phyloP scores from a whole-genome alignment of 2,113 vertebrate species.

The Meriones unguiculatus region DNA sequence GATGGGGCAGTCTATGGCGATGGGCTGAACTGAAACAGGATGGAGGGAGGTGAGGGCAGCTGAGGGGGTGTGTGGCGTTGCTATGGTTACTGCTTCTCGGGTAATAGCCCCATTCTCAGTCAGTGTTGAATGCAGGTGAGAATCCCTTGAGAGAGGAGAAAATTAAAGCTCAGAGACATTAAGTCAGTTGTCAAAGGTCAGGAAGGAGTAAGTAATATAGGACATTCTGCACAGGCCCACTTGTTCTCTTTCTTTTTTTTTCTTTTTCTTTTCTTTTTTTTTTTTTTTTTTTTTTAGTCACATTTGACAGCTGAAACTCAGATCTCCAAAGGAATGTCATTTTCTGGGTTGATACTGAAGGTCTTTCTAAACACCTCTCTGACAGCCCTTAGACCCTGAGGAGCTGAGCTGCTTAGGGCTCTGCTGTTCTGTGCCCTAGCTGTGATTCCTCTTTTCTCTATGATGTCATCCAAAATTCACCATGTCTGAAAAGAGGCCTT shows the following conservation, averaged over 20 bases:
- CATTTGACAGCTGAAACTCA: background rate
- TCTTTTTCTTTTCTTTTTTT: background rate
- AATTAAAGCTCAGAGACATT: background rate
- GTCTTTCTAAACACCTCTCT: slow-evolving; percentile 26
- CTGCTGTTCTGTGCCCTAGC: background rate
- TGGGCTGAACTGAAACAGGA: background rate
- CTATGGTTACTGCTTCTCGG: background rate
- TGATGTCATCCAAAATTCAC: background rate
- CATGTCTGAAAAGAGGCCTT: slow-evolving; percentile 3
- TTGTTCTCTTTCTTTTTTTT: background rate
- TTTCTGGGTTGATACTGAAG: background rate
- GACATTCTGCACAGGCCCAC: background rate
- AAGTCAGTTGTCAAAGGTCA: background rate
- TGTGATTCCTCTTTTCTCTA: background rate
- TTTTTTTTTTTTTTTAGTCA: background rate
- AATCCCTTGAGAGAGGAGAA: background rate
- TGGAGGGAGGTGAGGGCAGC: background rate
- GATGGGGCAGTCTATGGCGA: background rate
- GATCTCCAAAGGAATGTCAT: background rate
- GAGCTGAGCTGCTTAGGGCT: background rate
- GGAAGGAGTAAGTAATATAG: background rate
- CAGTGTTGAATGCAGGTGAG: background rate
- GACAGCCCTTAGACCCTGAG: background rate
- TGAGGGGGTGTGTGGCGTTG: background rate
- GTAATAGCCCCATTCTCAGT: background rate